Evolutionary conservation across 2,113 vertebrate species (phyloP).

Genomic region (Mesembrinibis cayennensis): DNA sequence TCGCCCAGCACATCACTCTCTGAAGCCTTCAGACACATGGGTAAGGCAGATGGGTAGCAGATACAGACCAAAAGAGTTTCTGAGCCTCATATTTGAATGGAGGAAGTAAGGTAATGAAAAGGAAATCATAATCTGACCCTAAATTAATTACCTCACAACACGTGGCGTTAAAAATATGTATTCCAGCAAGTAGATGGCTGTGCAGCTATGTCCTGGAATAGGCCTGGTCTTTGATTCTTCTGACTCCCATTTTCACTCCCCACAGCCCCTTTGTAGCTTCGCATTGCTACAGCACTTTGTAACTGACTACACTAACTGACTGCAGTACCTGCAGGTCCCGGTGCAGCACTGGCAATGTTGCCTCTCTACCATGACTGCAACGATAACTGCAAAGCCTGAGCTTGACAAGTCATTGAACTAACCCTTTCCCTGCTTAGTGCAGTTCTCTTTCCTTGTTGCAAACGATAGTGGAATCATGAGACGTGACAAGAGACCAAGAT

Average conservation of each 20-base stretch:
- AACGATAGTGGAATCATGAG: neutral
- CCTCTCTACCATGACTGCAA: neutral
- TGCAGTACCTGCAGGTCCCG: neutral
- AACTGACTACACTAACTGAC: too few species aligned
- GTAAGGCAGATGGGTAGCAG: neutral
- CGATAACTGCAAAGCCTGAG: neutral
- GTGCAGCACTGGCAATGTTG: accelerated
- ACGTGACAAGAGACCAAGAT: neutral
- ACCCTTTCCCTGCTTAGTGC: neutral
- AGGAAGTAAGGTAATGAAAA: neutral
- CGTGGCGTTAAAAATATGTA: neutral
- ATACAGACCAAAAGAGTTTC: neutral
- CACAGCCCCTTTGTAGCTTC: neutral
- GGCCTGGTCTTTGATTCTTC: neutral
- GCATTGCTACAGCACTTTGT: neutral
- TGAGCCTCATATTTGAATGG: neutral
- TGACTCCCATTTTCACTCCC: accelerated
- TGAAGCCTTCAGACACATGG: neutral
- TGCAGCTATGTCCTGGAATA: neutral
- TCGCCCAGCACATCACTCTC: neutral
- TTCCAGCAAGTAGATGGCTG: neutral
- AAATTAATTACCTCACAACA: neutral
- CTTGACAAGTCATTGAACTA: neutral
- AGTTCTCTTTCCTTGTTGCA: neutral
- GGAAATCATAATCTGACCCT: neutral